Conservation (phyloP, 2,113 vertebrate species). For the Anarrhichthys ocellatus region DNA sequence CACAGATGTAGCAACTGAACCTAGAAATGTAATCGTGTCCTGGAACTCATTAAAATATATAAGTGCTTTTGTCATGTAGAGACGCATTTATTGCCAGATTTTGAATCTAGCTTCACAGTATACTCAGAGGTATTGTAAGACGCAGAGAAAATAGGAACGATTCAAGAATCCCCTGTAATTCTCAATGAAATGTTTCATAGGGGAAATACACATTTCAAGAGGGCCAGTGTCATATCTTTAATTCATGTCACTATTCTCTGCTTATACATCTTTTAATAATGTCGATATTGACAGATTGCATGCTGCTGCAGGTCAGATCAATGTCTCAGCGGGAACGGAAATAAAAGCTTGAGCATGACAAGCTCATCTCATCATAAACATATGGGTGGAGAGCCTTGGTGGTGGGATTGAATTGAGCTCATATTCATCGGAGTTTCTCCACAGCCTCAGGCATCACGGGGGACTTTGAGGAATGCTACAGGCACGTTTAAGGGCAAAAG, state of each 20-base stretch:
- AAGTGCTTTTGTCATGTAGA: constrained; percentile 27
- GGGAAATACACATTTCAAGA: constrained; percentile 39
- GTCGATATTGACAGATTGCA: constrained; percentile 61
- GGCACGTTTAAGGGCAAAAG: constrained; percentile 75
- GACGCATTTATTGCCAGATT: constrained; percentile 44
- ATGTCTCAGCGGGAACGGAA: constrained; percentile 50
- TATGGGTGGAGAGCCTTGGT: constrained; percentile 53
- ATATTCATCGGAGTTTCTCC: constrained; percentile 66
- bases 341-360: constrained; percentile 62
- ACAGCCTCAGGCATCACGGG: constrained; percentile 74
- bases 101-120: constrained; percentile 19
- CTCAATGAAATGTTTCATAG: constrained; percentile 53
- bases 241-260: constrained; percentile 27
- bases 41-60: constrained; percentile 30
- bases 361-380: constrained; percentile 65
- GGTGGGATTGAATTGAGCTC: constrained; percentile 57
- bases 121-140: constrained; percentile 52
- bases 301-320: constrained; percentile 51
- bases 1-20: neutral
- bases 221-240: constrained; percentile 33
- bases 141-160: constrained; percentile 34
- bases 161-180: constrained; percentile 26
- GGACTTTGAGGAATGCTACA: constrained; percentile 79
- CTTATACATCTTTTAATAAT: constrained; percentile 42
- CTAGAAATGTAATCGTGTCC: neutral